These are phyloP conservation scores for Artibeus jamaicensis DNA, from an alignment of 2,797 vertebrate species.

Conservation along the genomic window DNA sequence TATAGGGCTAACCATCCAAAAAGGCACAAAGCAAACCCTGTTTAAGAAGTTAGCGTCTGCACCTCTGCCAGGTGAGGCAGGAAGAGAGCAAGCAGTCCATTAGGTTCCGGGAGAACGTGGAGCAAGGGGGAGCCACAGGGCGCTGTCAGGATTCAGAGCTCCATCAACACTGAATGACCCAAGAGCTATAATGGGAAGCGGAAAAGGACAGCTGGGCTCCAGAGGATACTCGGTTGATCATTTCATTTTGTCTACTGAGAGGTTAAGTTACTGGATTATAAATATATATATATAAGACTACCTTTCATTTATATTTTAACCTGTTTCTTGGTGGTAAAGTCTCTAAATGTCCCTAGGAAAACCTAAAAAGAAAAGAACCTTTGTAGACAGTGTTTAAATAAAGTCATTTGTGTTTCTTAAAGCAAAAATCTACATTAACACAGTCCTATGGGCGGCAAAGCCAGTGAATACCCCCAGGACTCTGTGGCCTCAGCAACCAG, in stretches of 20 bases:
- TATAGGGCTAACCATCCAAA: neutral
- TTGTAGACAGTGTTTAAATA: neutral
- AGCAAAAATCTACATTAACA: neutral
- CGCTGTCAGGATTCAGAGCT: neutral
- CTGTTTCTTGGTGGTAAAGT: neutral
- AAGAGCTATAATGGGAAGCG: neutral
- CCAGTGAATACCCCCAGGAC: neutral
- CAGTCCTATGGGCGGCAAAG: neutral
- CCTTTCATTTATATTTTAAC: slow-evolving; percentile 36
- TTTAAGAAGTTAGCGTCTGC: neutral
- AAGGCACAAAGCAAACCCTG: neutral
- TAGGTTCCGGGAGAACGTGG: neutral
- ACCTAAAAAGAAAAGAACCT: neutral
- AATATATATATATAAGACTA: neutral
- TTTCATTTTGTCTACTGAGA: neutral
- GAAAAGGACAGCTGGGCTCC: neutral
- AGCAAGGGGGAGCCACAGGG: neutral
- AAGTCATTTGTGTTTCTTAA: neutral
- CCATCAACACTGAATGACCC: neutral
- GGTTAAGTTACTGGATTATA: neutral
- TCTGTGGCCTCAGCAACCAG: neutral
- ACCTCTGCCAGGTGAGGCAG: neutral
- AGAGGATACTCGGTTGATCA: neutral
- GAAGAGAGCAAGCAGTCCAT: neutral
- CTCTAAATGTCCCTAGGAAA: neutral